phyloP scores from a whole-genome alignment of 2,888 invertebrate species.

The Cosmia pyralina region DNA sequence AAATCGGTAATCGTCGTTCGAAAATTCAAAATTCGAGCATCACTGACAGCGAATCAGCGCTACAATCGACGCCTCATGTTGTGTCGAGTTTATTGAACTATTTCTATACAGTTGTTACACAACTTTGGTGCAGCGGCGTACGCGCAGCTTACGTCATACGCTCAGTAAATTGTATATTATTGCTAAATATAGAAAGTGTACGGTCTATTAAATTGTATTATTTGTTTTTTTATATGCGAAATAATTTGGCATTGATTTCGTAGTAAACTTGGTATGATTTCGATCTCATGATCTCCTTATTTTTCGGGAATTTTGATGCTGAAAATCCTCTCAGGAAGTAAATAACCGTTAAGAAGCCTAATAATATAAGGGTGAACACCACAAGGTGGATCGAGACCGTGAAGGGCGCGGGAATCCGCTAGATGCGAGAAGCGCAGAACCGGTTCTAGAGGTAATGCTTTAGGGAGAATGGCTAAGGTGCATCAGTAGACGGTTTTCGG shows the following conservation, averaged over 20 bases:
- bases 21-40: constrained; percentile 35
- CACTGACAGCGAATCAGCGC: constrained; percentile 38
- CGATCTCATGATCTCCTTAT: background rate
- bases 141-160: constrained; percentile 58
- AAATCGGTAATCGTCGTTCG: background rate
- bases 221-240: constrained; percentile 26
- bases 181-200: constrained; percentile 62
- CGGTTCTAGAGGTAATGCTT: background rate
- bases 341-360: background rate
- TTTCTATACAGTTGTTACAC: constrained; percentile 60
- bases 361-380: background rate
- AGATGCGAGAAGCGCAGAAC: background rate
- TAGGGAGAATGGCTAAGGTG: background rate
- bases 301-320: background rate
- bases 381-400: no score
- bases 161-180: constrained; percentile 62
- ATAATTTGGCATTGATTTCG: constrained; percentile 11
- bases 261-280: background rate
- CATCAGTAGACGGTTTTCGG: background rate
- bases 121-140: constrained; percentile 54
- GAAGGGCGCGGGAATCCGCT: background rate
- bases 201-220: constrained; percentile 56
- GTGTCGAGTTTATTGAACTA: constrained; percentile 60
- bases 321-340: background rate
- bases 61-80: constrained; percentile 51